These are phyloP conservation scores for Metopolophium dirhodum DNA, from an alignment of 1,140 invertebrate species.

Conservation along the genomic window DNA sequence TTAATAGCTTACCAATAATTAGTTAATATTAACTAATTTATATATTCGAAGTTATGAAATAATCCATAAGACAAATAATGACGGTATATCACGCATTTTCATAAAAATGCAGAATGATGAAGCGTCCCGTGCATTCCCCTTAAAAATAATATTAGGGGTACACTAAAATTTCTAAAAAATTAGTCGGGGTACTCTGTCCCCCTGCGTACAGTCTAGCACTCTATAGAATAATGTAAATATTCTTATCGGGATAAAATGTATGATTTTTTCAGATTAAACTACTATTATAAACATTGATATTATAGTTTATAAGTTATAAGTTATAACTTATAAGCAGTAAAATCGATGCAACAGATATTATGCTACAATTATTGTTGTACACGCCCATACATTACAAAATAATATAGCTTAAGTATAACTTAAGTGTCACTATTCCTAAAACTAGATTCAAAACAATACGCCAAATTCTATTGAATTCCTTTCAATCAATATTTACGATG, in stretches of 20 bases:
- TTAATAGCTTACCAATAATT: too few relatives aligned
- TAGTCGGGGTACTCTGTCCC: too few relatives aligned
- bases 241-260: neutral
- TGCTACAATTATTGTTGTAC: neutral
- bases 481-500: neutral
- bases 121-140: too few relatives aligned
- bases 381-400: neutral
- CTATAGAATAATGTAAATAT: neutral
- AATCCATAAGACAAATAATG: too few relatives aligned
- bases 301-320: neutral
- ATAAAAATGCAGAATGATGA: too few relatives aligned
- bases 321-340: neutral
- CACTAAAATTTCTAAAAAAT: too few relatives aligned
- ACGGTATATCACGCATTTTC: too few relatives aligned
- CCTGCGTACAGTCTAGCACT: too few relatives aligned
- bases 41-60: too few relatives aligned
- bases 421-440: neutral
- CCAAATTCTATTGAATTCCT: neutral
- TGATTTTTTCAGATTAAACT: neutral
- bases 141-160: too few relatives aligned
- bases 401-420: neutral
- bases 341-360: neutral
- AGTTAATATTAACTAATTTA: too few relatives aligned
- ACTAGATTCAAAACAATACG: neutral
- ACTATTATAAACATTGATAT: too few relatives aligned